Conservation (phyloP, 1,140 invertebrate genomes). For the Cotesia chilonis region DNA sequence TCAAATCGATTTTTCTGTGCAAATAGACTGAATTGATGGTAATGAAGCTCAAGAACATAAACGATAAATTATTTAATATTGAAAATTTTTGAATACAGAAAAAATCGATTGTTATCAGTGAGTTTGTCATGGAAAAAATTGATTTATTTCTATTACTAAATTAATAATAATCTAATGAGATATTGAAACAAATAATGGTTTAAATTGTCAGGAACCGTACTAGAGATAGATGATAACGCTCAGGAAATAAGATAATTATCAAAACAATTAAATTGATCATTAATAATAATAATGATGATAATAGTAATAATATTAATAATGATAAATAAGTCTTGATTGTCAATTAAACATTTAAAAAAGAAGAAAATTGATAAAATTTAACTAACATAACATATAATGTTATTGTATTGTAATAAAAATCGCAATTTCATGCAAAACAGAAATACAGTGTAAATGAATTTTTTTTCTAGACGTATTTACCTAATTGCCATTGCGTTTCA, state of each 20-base stretch:
- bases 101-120: neutral
- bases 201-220: conserved; percentile 52
- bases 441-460: conserved; percentile 58
- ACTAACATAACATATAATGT: conserved; percentile 47
- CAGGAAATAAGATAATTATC: neutral
- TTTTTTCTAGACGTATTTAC: conserved; percentile 51
- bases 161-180: neutral
- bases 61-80: neutral
- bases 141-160: conserved; percentile 28
- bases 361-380: conserved; percentile 24
- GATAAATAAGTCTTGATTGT: conserved; percentile 28
- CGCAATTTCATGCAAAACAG: conserved; percentile 58
- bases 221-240: conserved; percentile 44
- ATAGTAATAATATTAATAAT: too few species aligned
- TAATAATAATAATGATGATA: neutral
- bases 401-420: conserved; percentile 64
- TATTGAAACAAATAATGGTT: conserved; percentile 3
- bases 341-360: conserved; percentile 38
- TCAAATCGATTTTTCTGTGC: conserved; percentile 10
- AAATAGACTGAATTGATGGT: neutral
- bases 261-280: conserved; percentile 3
- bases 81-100: neutral
- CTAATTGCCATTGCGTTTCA: conserved; percentile 40
- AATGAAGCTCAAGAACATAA: too few species aligned
- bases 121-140: neutral